phyloP scores from a whole-genome alignment of 2,888 invertebrate genomes.

The Epiblema foenella region DNA sequence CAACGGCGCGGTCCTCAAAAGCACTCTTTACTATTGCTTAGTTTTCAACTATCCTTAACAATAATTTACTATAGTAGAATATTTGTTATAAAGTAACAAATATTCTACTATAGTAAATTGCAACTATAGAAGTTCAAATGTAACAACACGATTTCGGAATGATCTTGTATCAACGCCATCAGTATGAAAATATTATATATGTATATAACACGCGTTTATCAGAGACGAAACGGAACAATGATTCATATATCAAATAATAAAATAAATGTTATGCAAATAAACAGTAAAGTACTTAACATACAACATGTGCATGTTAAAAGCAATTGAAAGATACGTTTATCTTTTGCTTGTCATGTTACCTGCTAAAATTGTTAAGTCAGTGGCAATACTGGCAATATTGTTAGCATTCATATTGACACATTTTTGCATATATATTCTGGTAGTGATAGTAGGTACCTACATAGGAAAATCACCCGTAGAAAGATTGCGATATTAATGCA shows the following conservation, averaged over 20 bases:
- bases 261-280: conserved; percentile 16
- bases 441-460: background rate
- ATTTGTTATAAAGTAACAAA: too few relatives aligned
- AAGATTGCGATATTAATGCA: background rate
- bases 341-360: conserved; percentile 18
- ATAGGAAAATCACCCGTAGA: conserved; percentile 1
- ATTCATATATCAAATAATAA: conserved; percentile 10
- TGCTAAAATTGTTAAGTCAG: conserved; percentile 22
- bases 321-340: conserved; percentile 33
- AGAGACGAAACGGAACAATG: background rate
- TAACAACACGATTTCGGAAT: background rate
- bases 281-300: conserved; percentile 22
- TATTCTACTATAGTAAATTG: too few relatives aligned
- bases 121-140: background rate
- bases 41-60: background rate
- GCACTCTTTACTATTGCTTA: background rate
- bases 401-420: conserved; percentile 7
- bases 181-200: background rate
- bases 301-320: conserved; percentile 21
- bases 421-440: conserved; percentile 11
- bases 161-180: background rate
- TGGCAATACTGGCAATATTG: conserved; percentile 11
- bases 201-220: too few relatives aligned
- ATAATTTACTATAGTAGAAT: background rate
- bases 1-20: background rate